phyloP scores from a whole-genome alignment of 1,140 invertebrate species.

The Sycophaga agraensis region DNA sequence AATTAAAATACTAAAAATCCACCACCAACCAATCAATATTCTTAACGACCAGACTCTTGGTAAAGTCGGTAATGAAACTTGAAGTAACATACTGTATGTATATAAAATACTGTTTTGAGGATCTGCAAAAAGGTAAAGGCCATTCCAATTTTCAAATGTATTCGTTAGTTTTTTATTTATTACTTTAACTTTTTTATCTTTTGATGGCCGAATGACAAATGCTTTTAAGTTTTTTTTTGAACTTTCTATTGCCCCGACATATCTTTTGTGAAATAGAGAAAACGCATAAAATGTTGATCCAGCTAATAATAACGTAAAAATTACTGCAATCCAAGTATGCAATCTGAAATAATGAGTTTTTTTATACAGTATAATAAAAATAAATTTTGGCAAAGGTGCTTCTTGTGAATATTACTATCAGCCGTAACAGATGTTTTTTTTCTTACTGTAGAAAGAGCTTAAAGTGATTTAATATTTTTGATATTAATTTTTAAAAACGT shows the following conservation, averaged over 20 bases:
- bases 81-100: constrained; percentile 76
- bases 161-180: constrained; percentile 36
- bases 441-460: no score
- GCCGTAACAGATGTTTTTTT: no score
- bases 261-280: constrained; percentile 51
- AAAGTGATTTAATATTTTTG: no score
- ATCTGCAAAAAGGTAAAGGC: constrained; percentile 70
- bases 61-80: constrained; percentile 73
- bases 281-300: constrained; percentile 62
- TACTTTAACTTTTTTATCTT: constrained; percentile 15
- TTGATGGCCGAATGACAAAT: neutral
- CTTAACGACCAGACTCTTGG: constrained; percentile 76
- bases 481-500: no score
- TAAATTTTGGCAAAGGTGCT: no score
- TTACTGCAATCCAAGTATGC: constrained; percentile 65
- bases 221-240: constrained; percentile 3
- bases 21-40: constrained; percentile 80
- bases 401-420: no score
- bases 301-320: constrained; percentile 62
- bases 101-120: constrained; percentile 73
- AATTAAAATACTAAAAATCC: constrained; percentile 78
- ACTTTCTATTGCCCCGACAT: constrained; percentile 36
- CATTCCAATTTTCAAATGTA: constrained; percentile 37
- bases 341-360: no score
- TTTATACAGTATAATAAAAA: no score